Conservation (phyloP, 2,888 invertebrate species). For the Troilus luridus region DNA sequence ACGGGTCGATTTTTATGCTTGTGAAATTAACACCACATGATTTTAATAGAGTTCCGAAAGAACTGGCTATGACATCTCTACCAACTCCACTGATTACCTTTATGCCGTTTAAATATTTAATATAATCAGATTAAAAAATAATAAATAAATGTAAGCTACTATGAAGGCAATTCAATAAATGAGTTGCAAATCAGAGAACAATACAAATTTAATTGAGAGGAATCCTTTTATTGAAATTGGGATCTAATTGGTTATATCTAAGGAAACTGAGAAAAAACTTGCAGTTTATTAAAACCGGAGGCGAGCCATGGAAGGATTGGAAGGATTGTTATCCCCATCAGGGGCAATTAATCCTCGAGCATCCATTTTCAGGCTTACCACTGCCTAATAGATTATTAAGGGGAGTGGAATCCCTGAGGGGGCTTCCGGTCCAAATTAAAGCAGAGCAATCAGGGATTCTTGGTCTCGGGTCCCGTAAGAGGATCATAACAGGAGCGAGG, state of each 20-base stretch:
- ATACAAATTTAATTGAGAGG: not conserved
- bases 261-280: not conserved
- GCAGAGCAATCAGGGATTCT: slow-evolving; percentile 30
- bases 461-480: slow-evolving; percentile 24
- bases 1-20: slow-evolving; percentile 99
- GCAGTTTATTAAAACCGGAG: slow-evolving; percentile 1
- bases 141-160: not conserved
- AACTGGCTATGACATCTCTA: slow-evolving; percentile 95
- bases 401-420: not conserved
- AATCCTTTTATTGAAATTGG: not conserved
- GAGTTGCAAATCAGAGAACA: not conserved
- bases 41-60: slow-evolving; percentile 95
- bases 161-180: not conserved
- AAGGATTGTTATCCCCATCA: slow-evolving; percentile 20
- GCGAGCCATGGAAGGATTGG: not conserved
- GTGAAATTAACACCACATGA: slow-evolving; percentile 96
- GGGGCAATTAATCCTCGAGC: slow-evolving; percentile 29
- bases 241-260: slow-evolving; percentile 1
- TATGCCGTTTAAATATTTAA: too few species aligned
- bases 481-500: not conserved
- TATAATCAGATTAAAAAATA: too few species aligned
- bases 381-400: slow-evolving; percentile 25
- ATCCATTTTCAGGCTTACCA: slow-evolving; percentile 35
- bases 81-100: too few species aligned
- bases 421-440: slow-evolving; percentile 42